Percentiles rank a stretch among this genome's conserved stretches.
Evolutionary conservation across 2,113 vertebrate species (phyloP).

Genomic region (Edolisoma coerulescens): DNA sequence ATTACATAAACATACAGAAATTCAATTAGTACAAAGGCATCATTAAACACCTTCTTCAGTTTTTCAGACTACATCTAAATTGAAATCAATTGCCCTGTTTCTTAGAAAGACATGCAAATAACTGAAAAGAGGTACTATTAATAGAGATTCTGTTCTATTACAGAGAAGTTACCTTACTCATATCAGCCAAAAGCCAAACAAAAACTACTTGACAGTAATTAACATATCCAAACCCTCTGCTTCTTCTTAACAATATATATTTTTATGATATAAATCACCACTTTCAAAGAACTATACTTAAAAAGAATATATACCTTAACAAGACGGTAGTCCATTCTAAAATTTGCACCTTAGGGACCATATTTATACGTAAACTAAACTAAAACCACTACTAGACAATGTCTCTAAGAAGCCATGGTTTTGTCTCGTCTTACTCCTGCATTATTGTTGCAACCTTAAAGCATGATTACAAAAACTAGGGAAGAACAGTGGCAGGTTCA

Average conservation of each 20-base stretch:
- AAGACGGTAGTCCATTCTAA: background rate
- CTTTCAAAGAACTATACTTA: background rate
- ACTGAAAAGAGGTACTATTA: background rate
- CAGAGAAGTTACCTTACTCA: background rate
- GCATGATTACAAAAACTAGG: background rate
- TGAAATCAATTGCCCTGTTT: background rate
- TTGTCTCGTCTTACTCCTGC: background rate
- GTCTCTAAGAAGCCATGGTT: background rate
- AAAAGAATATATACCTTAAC: background rate
- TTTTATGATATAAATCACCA: background rate
- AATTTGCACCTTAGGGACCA: background rate
- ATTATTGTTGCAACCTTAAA: background rate
- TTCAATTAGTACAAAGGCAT: background rate
- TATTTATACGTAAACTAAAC: background rate
- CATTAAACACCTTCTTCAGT: background rate
- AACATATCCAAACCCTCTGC: background rate
- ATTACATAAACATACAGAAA: background rate
- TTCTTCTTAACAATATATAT: background rate
- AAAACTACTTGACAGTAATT: background rate
- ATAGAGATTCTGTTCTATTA: background rate
- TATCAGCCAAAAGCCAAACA: background rate
- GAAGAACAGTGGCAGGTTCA: background rate
- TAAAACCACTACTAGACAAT: background rate
- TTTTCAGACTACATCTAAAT: background rate
- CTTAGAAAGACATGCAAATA: background rate